phyloP scores from a whole-genome alignment of 2,888 invertebrate genomes.

The Sinotaia quadrata region DNA sequence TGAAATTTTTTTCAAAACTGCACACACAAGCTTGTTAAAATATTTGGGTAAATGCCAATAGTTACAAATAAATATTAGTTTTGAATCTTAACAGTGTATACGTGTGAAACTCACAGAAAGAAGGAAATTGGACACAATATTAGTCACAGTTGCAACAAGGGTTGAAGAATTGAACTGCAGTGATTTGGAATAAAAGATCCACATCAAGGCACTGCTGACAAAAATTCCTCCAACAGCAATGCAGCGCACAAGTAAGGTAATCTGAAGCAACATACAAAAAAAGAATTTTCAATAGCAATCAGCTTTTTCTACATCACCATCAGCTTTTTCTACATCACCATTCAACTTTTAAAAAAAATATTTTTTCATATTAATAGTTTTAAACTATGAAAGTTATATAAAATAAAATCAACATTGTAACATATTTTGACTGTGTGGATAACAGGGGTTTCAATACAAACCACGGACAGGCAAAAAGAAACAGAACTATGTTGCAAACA shows the following conservation, averaged over 20 bases:
- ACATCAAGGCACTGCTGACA: conserved; percentile 73
- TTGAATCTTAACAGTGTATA: too few relatives aligned
- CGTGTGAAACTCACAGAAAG: conserved; percentile 72
- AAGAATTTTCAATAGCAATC: too few relatives aligned
- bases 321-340: neutral
- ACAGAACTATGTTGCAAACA: too few relatives aligned
- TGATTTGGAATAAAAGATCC: conserved; percentile 74
- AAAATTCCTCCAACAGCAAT: conserved; percentile 70
- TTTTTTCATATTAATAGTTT: neutral
- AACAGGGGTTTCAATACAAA: too few relatives aligned
- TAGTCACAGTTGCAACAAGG: conserved; percentile 73
- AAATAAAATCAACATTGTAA: neutral
- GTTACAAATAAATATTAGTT: too few relatives aligned
- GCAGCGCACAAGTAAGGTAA: conserved; percentile 61
- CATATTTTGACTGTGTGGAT: too few relatives aligned
- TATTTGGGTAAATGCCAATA: too few relatives aligned
- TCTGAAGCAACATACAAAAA: too few relatives aligned
- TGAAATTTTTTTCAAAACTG: too few relatives aligned
- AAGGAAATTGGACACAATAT: conserved; percentile 74
- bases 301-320: too few relatives aligned
- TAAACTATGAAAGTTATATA: neutral
- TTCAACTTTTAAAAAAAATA: neutral
- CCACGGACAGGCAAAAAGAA: too few relatives aligned
- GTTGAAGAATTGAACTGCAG: conserved; percentile 72
- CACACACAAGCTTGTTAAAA: too few relatives aligned